phyloP scores from a whole-genome alignment of 2,797 vertebrate species.

The Acropternis orthonyx region DNA sequence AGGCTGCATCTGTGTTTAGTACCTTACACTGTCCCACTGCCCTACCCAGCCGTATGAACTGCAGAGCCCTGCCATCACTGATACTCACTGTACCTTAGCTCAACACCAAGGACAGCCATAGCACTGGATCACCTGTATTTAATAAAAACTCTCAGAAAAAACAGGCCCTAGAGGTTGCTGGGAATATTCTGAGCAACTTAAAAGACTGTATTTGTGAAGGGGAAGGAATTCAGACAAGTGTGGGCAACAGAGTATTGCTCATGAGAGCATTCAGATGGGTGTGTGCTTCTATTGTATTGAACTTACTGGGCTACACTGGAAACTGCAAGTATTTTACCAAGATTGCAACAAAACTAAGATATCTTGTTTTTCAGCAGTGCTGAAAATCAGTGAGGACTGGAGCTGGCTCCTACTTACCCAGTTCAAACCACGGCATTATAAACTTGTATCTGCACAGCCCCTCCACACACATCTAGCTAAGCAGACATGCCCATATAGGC shows the following conservation, averaged over 20 bases:
- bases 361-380: not conserved
- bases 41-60: not conserved
- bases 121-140: not conserved
- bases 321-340: not conserved
- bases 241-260: not conserved
- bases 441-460: not conserved
- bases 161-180: not conserved
- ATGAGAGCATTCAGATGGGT: rapidly evolving
- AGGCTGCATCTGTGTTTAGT: not conserved
- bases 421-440: rapidly evolving
- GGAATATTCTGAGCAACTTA: not conserved
- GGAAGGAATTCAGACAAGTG: not conserved
- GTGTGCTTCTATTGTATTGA: not conserved
- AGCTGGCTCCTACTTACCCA: not conserved
- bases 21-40: rapidly evolving
- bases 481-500: rapidly evolving
- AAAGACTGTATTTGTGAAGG: not conserved
- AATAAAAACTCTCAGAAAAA: not conserved
- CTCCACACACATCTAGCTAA: not conserved
- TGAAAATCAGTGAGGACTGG: not conserved
- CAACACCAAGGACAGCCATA: not conserved
- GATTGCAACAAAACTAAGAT: not conserved
- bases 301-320: no score
- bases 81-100: rapidly evolving
- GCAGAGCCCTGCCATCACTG: rapidly evolving